These are phyloP conservation scores for Geotrypetes seraphini DNA, from an alignment of 2,797 vertebrate genomes.

Conservation along the genomic window DNA sequence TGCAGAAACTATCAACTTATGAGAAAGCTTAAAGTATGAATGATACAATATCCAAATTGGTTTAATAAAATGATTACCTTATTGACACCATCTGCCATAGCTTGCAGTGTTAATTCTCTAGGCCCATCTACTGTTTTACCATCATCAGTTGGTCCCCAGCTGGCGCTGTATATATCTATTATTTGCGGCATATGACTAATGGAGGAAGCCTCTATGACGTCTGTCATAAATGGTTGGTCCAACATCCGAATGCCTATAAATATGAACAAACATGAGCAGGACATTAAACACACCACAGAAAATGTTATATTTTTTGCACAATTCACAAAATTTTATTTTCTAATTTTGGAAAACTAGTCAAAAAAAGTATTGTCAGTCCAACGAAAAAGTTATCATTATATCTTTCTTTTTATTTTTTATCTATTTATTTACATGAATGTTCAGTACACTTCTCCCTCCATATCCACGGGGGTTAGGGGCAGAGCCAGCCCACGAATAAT, in stretches of 20 bases:
- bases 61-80: conserved; percentile 75
- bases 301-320: neutral
- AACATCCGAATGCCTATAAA: conserved; percentile 89
- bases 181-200: conserved; percentile 98
- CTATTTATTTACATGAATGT: too few relatives aligned
- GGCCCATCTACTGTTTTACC: conserved; percentile 96
- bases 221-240: conserved; percentile 97
- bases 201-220: conserved; percentile 95
- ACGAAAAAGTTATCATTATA: too few relatives aligned
- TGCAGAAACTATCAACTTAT: too few relatives aligned
- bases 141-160: conserved; percentile 96
- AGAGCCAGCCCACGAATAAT: too few relatives aligned
- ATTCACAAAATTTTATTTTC: too few relatives aligned
- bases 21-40: too few relatives aligned
- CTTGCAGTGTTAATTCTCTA: conserved; percentile 89
- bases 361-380: too few relatives aligned
- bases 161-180: conserved; percentile 96
- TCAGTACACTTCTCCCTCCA: too few relatives aligned
- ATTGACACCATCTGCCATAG: conserved; percentile 96
- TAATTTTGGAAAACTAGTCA: too few relatives aligned
- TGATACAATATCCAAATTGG: too few relatives aligned
- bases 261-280: neutral
- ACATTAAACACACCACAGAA: neutral
- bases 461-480: too few relatives aligned
- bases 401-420: too few relatives aligned